These are phyloP conservation scores for Alviniconcha marisindica DNA, from an alignment of 1,140 invertebrate genomes.

Conservation along the genomic window DNA sequence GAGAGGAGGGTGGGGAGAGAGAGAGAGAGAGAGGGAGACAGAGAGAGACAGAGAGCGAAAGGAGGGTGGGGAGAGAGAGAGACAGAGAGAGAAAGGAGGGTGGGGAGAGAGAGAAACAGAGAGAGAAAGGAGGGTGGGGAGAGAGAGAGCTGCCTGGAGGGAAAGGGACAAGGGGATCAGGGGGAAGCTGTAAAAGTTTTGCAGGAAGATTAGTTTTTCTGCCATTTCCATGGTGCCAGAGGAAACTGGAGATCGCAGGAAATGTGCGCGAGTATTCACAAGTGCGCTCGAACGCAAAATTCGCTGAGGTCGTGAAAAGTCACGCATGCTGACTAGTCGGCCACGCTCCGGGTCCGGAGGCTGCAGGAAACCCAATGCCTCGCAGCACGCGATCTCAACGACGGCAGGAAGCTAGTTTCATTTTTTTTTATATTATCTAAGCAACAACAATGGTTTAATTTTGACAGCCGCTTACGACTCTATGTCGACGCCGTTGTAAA, in stretches of 20 bases:
- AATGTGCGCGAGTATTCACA: background rate
- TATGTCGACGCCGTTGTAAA: too few species aligned
- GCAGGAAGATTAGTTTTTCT: constrained; percentile 1
- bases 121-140: background rate
- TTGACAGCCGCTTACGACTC: too few species aligned
- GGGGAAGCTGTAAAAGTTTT: background rate
- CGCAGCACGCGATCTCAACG: too few species aligned
- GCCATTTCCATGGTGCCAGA: background rate
- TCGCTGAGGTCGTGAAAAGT: constrained; percentile 4
- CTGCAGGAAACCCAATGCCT: too few species aligned
- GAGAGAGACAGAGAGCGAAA: background rate
- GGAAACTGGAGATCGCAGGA: background rate
- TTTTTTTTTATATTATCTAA: too few species aligned
- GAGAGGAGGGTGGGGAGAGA: background rate
- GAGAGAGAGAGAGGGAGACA: background rate
- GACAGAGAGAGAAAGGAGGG: background rate
- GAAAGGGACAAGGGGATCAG: background rate
- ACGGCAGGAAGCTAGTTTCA: too few species aligned
- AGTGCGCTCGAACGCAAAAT: background rate
- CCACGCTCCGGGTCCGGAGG: too few species aligned
- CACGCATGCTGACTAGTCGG: background rate
- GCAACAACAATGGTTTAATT: too few species aligned
- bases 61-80: background rate
- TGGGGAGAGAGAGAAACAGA: background rate
- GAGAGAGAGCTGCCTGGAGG: background rate